phyloP scores from a whole-genome alignment of 1,140 invertebrate species.

The Drosophila lowei region DNA sequence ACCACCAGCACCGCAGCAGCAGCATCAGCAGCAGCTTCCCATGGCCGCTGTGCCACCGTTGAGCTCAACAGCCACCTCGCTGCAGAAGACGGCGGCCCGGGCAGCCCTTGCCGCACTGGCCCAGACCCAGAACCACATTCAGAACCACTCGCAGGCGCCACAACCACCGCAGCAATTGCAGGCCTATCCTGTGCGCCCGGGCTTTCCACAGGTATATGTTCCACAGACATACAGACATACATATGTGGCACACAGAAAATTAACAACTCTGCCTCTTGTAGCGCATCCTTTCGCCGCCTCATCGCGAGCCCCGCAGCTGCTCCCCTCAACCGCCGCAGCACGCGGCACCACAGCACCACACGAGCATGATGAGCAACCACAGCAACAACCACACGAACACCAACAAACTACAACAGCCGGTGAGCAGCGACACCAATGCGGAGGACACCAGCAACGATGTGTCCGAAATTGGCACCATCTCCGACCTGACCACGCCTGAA shows the following conservation, averaged over 20 bases:
- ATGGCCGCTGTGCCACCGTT: constrained; percentile 76
- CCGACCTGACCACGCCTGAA: constrained; percentile 78
- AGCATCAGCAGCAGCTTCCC: constrained; percentile 83
- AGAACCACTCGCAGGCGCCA: constrained; percentile 39
- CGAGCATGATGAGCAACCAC: constrained; percentile 48
- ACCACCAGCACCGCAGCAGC: constrained; percentile 22
- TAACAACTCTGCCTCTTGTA: constrained; percentile 11
- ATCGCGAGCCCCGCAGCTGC: constrained; percentile 56
- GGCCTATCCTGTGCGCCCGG: constrained; percentile 87
- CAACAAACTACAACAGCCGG: constrained; percentile 48
- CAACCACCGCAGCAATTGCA: constrained; percentile 57
- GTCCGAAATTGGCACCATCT: constrained; percentile 82
- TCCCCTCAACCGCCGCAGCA: constrained; percentile 56
- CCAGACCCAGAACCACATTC: constrained; percentile 43
- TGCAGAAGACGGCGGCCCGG: constrained; percentile 61
- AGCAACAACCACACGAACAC: constrained; percentile 46
- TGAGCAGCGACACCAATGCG: constrained; percentile 73
- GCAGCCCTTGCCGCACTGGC: constrained; percentile 54
- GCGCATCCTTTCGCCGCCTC: constrained; percentile 78
- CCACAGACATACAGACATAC: background rate
- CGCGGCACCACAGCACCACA: constrained; percentile 40
- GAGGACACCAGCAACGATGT: constrained; percentile 83
- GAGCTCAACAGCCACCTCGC: constrained; percentile 37
- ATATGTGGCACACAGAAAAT: background rate
- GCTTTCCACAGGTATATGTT: constrained; percentile 86